Base-by-base conservation (phyloP, 2,797 vertebrate species). In the Ctenopoma kingsleyae region DNA sequence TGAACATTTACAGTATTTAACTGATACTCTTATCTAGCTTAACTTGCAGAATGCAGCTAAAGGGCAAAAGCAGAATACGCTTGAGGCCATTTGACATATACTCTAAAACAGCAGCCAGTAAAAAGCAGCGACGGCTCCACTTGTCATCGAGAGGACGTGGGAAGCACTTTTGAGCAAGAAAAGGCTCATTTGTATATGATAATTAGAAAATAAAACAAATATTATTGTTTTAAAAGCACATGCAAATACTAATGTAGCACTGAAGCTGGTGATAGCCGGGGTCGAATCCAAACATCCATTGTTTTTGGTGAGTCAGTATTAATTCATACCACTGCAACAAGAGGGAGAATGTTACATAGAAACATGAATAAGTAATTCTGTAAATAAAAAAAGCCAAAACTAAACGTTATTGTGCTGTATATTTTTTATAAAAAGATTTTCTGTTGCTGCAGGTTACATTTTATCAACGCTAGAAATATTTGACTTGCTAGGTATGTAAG, bases 1-100 rank as follows among this genome's bases (percentile, higher is more conserved):
- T 78, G 76, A 71, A 80, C 74, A 81, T 78, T 69, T 62, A 69
- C 44, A 54, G 73, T 67, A 81, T 87, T 86, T 85, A 86, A 63
- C 57, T 0, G 23, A 1, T 8, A 12, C 69, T 48, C 58, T 80
- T 81, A 86, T 87, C 44, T 30, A 0, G 16, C 73, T 61, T 16
- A n/a, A 32, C 51, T 50, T 36, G 55, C 66, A 38, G 36, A 78
- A 25, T 43, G 68, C 74, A 36, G 58, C 64, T 2, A 32, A 41
- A 80, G 71, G 44, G 80, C 64, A 52, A 50, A 70, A 48, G 71
- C 36, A 47, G 48, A 61, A 67, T 44, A 23, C 51, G 61, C 67
- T 81, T 47, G 17, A 68, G 83, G 63, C 43, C 56, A 63, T 85
- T 78, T 60, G 59, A 54, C 58, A 40, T 55, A 22, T 47, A 11